Percentiles rank a stretch among this genome's conserved stretches.
Evolutionary conservation across 2,113 vertebrate genomes (phyloP).

Genomic region (Dryoscopus gambensis): DNA sequence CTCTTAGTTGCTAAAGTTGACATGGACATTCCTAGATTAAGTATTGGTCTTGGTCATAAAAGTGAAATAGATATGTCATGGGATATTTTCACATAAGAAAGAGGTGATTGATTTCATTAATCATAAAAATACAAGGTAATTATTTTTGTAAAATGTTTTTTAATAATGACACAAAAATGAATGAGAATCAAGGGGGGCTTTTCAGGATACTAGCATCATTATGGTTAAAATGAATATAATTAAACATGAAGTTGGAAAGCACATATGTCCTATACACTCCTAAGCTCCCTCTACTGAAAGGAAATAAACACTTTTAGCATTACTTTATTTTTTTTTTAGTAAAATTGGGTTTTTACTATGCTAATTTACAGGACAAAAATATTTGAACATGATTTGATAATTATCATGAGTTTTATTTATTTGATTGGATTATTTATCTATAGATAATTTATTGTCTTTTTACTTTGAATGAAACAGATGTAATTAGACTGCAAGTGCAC

Average conservation of each 20-base stretch:
- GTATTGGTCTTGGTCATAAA: not conserved
- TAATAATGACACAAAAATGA: not conserved
- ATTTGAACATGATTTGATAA: not conserved
- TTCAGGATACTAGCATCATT: not conserved
- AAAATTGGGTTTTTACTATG: not conserved
- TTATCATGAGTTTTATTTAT: not conserved
- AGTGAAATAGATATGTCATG: not conserved
- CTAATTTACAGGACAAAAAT: not conserved
- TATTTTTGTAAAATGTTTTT: not conserved
- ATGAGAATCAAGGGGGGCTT: not conserved
- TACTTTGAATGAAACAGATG: not conserved
- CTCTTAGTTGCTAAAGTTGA: not conserved
- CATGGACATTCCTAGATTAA: not conserved
- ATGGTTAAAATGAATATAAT: not conserved
- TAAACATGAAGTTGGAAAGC: not conserved
- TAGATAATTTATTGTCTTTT: not conserved
- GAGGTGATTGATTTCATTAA: not conserved
- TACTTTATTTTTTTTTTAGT: not conserved
- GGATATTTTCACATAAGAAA: not conserved
- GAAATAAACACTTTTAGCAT: not conserved
- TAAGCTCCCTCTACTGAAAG: not conserved
- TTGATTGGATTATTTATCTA: not conserved
- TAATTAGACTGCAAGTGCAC: not conserved
- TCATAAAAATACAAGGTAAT: not conserved
- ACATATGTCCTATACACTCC: not conserved